A percentile compares a stretch with the other conserved stretches of the same genome.
phyloP scores from a whole-genome alignment of 64 coral and sea anemone species.

The Montipora sp. region DNA sequence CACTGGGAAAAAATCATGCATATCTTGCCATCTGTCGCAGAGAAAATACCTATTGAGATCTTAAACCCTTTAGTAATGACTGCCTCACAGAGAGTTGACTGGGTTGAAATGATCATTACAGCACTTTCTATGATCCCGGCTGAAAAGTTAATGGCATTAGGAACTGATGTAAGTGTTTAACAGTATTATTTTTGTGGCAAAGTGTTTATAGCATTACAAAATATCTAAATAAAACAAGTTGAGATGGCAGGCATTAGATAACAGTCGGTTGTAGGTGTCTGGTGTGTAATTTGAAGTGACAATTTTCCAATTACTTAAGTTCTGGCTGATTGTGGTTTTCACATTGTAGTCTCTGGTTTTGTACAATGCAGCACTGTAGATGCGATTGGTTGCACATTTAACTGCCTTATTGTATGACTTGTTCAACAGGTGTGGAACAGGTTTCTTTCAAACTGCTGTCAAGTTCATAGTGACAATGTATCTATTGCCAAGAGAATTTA shows the following conservation, averaged over 20 bases:
- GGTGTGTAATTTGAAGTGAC: too few relatives aligned
- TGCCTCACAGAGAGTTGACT: not conserved
- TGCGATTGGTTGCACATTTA: not conserved
- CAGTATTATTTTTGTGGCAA: too few relatives aligned
- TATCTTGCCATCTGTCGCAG: not conserved
- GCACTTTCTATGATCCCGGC: not conserved
- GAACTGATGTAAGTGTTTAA: not conserved
- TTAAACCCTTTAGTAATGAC: not conserved
- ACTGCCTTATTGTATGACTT: not conserved
- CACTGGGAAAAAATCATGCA: constrained; percentile 21
- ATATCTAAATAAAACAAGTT: not conserved
- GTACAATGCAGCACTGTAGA: not conserved
- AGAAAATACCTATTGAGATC: not conserved
- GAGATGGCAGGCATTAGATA: not conserved
- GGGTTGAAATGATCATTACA: not conserved
- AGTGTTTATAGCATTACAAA: too few relatives aligned
- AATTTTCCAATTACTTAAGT: too few relatives aligned
- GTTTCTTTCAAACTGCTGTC: constrained; percentile 36
- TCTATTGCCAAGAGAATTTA: constrained; percentile 14
- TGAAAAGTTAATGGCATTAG: not conserved
- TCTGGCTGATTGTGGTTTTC: too few relatives aligned
- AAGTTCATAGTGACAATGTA: not conserved
- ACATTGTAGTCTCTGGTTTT: too few relatives aligned
- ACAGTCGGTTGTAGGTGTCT: too few relatives aligned
- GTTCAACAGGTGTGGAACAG: constrained; percentile 47